Percentiles rank a stretch among this genome's conserved stretches.
Conservation (phyloP, 2,113 vertebrate species). For the Paracanthobrama guichenoti region DNA sequence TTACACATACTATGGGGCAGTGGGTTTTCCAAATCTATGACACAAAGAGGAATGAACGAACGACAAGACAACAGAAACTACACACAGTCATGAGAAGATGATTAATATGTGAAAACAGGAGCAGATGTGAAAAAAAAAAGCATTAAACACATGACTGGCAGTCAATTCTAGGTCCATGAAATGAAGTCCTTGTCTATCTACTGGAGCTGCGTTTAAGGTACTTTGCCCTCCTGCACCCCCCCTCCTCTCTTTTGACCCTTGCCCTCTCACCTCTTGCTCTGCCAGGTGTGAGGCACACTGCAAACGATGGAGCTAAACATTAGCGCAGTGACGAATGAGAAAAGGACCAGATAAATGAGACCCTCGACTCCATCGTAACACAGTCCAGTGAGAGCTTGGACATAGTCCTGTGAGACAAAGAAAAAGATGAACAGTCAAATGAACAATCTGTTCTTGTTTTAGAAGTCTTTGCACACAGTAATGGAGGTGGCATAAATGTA, state of each 20-base stretch:
- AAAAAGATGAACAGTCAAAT: conserved; percentile 15
- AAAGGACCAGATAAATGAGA: conserved; percentile 95
- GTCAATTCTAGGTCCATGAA: conserved; percentile 19
- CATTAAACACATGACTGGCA: conserved; percentile 9
- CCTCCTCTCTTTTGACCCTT: background rate
- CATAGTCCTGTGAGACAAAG: conserved; percentile 82
- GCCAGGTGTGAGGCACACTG: conserved; percentile 96
- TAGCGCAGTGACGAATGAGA: conserved; percentile 95
- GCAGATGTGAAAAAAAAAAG: conserved; percentile 25
- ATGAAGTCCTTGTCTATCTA: background rate
- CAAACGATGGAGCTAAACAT: conserved; percentile 99
- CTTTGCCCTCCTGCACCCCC: background rate
- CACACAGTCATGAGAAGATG: conserved; percentile 26
- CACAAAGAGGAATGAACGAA: conserved; percentile 43
- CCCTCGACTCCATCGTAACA: conserved; percentile 98
- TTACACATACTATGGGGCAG: conserved; percentile 13
- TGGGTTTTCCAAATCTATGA: conserved; percentile 47
- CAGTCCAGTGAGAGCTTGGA: conserved; percentile 91
- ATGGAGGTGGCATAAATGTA: background rate
- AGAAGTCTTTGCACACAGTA: background rate
- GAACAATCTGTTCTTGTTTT: background rate
- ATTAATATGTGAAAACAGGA: conserved; percentile 31
- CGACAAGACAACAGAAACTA: conserved; percentile 33
- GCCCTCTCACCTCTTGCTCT: conserved; percentile 82
- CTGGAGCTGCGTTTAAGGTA: background rate